Base-by-base conservation (phyloP, 2,113 vertebrate genomes). In the Sorex fumeus region DNA sequence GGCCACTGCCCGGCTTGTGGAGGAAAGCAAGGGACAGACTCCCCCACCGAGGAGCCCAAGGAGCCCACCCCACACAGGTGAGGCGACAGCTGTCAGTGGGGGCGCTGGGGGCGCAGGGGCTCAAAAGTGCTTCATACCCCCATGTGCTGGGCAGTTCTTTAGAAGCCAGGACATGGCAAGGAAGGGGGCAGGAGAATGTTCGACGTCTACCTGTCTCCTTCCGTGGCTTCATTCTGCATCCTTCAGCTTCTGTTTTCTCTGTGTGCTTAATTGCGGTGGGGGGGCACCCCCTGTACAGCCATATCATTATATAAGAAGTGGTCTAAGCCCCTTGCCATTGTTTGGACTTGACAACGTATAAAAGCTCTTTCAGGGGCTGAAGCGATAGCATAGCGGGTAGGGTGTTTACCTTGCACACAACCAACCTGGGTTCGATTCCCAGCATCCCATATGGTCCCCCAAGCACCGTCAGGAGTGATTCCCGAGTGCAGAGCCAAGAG, bases 1-100 rank as follows among this genome's bases (percentile, higher is more conserved):
- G 75, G 72, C 23, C 18, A 60, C 78, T 69, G 21, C 50, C 60
- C 92, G 72, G 36, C 74, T 50, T 16, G 83, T 86, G 82, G 78
- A 88, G 28, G 81, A 94, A 64, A 91, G 81, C 62, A 79, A 40
- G 16, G n/a, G 45, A 13, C 18, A 36, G 45, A 64, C 53, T 18
- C 72, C 71, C 83, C 88, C 90, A 70, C 16, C 74, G 90, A 95
- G 86, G 71, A 78, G 3, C 92, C 67, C 10, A 18, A 95, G 86
- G 71, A 78, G 3, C 92, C 67, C 10, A 18, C 82, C 84, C 79
- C 50, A 74, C 82, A 75, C 82, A 93, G 85, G n/a, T 74, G 92
- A 89, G 77, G 70, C 18, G 57, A 28, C 0, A 0, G 53, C 60
- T n/a, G 66, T 64, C 77, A 25, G 34, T 6, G 28, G 71, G 53